phyloP scores from a whole-genome alignment of 2,797 vertebrate species.

The Pempheris klunzingeri region DNA sequence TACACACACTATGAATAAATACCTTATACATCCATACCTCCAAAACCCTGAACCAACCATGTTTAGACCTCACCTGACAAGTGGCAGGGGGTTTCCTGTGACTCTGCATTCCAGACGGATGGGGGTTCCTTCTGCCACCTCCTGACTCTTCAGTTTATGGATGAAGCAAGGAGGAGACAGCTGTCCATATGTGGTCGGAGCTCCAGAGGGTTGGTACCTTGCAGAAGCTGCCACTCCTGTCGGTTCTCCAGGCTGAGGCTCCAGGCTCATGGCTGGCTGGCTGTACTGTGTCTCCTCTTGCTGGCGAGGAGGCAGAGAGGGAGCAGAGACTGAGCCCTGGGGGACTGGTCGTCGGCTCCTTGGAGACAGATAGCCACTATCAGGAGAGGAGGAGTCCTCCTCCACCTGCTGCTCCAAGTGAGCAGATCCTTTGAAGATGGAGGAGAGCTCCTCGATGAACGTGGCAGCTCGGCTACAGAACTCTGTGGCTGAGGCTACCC shows the following conservation, averaged over 20 bases:
- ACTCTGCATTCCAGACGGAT: slow-evolving; percentile 94
- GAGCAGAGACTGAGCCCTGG: slow-evolving; percentile 69
- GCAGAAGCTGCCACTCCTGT: slow-evolving; percentile 7
- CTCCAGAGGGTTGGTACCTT: slow-evolving; percentile 52
- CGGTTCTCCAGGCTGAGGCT: slow-evolving; percentile 15
- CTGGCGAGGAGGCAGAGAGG: slow-evolving; percentile 65
- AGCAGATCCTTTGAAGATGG: slow-evolving; percentile 92
- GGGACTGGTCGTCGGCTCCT: slow-evolving; percentile 82
- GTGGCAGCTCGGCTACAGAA: slow-evolving; percentile 92
- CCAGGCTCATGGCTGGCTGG: slow-evolving; percentile 45
- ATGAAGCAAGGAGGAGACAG: slow-evolving; percentile 90
- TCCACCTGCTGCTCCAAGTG: slow-evolving; percentile 87
- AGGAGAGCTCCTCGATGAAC: slow-evolving; percentile 96
- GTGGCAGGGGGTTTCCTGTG: slow-evolving; percentile 89
- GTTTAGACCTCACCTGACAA: slow-evolving; percentile 88
- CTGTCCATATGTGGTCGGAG: slow-evolving; percentile 50
- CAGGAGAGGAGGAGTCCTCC: slow-evolving; percentile 94
- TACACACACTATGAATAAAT: too few relatives aligned
- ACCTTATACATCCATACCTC: too few relatives aligned
- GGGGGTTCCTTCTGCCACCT: slow-evolving; percentile 93
- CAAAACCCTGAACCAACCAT: too few relatives aligned
- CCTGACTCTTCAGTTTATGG: slow-evolving; percentile 96
- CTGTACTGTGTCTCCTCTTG: slow-evolving; percentile 61
- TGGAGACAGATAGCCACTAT: slow-evolving; percentile 96
- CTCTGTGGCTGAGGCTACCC: slow-evolving; percentile 85